Conservation (phyloP, 2,888 invertebrate species). For the Gastracanthus pulcherrimus region DNA sequence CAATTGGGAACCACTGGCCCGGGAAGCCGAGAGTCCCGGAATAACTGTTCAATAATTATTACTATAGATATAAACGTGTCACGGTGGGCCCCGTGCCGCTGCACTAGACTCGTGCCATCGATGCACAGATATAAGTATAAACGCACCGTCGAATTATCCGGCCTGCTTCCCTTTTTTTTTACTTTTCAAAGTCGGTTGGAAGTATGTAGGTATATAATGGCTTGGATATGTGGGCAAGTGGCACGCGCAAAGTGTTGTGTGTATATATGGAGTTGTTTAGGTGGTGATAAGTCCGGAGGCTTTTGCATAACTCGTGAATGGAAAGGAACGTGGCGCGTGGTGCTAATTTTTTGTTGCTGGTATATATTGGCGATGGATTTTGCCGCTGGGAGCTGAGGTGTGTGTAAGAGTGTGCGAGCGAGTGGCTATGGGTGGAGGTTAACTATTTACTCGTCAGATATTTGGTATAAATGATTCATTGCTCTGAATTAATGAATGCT, state of each 20-base stretch:
- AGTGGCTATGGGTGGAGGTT: no score
- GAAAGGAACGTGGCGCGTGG: neutral
- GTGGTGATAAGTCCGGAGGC: neutral
- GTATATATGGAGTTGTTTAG: neutral
- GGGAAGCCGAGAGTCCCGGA: constrained; percentile 45
- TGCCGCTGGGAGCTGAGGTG: no score
- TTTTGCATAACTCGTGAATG: neutral
- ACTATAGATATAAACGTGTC: neutral
- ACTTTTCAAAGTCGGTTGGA: neutral
- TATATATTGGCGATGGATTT: no score
- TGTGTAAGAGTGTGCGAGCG: no score
- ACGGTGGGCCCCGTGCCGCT: neutral
- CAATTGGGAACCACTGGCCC: constrained; percentile 39
- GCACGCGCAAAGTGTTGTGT: neutral
- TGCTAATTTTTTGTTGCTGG: neutral
- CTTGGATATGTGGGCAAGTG: neutral
- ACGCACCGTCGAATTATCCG: neutral
- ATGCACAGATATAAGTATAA: no score
- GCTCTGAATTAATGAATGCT: no score
- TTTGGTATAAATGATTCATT: no score
- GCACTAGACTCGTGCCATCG: no score
- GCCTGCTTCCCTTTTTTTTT: neutral
- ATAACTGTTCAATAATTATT: constrained; percentile 56
- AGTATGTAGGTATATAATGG: no score
- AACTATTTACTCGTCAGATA: no score